Evolutionary conservation across 2,797 vertebrate genomes (phyloP).

Genomic region (Buceros bicornis): DNA sequence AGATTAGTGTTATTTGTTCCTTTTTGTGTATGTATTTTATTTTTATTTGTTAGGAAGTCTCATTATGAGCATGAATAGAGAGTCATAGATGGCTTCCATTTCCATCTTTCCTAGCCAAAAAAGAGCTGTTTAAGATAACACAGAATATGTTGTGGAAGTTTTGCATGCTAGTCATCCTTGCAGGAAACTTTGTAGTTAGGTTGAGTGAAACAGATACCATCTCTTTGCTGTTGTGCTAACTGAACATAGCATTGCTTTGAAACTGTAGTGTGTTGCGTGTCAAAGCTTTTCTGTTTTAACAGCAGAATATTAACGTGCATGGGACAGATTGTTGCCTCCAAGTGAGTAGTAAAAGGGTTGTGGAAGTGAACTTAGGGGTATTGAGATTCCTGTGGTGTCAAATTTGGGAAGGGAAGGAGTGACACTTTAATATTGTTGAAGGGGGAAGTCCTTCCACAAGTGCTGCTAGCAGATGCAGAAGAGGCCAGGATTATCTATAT

Average conservation of each 20-base stretch:
- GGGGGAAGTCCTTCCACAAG: not conserved
- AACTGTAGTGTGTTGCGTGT: not conserved
- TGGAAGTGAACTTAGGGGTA: not conserved
- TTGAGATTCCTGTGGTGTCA: not conserved
- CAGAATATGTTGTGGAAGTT: not conserved
- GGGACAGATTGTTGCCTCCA: not conserved
- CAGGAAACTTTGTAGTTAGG: not conserved
- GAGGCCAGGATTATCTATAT: not conserved
- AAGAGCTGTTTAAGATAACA: slow-evolving; percentile 12
- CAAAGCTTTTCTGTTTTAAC: slow-evolving; percentile 15
- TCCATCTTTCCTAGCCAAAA: slow-evolving; percentile 21
- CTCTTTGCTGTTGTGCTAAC: not conserved
- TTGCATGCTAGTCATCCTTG: not conserved
- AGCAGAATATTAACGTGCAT: not conserved
- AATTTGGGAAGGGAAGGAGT: not conserved
- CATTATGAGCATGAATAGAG: not conserved
- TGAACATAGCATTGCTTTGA: not conserved
- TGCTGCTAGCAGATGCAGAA: not conserved
- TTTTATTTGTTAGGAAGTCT: not conserved
- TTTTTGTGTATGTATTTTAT: not conserved
- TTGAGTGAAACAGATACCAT: not conserved
- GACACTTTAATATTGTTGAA: accelerated
- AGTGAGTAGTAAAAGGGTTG: not conserved
- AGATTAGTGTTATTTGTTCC: not conserved
- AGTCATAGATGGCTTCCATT: not conserved